These are phyloP conservation scores for Chromoteleia sp. DNA, from an alignment of 2,888 invertebrate genomes.

Conservation along the genomic window DNA sequence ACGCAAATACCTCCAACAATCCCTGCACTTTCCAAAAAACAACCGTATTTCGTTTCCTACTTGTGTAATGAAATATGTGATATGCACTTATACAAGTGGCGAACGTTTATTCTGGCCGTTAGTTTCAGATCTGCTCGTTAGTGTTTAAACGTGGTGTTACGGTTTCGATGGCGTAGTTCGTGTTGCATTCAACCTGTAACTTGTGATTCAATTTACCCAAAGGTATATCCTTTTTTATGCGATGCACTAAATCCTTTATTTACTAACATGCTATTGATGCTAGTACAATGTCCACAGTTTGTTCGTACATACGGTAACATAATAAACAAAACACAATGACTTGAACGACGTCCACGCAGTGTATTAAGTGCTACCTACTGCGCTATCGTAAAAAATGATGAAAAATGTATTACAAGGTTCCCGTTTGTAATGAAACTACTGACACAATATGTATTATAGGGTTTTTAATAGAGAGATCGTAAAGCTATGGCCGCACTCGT, in stretches of 20 bases:
- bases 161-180: conserved; percentile 45
- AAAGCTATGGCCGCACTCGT: conserved; percentile 27
- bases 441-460: conserved; percentile 29
- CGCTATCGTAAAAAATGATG: conserved; percentile 41
- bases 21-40: conserved; percentile 27
- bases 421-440: conserved; percentile 35
- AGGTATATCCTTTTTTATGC: conserved; percentile 21
- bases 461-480: conserved; percentile 43
- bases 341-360: conserved; percentile 10
- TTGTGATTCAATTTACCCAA: conserved; percentile 30
- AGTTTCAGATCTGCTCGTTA: conserved; percentile 49
- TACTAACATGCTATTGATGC: conserved; percentile 38
- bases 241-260: conserved; percentile 39
- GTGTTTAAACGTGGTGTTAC: conserved; percentile 36
- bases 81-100: conserved; percentile 30
- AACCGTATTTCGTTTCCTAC: conserved; percentile 15
- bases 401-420: conserved; percentile 39
- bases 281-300: conserved; percentile 22
- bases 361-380: conserved; percentile 23
- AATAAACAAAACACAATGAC: conserved; percentile 44
- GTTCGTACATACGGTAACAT: conserved; percentile 34
- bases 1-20: conserved; percentile 23
- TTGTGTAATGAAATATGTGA: conserved; percentile 42
- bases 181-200: conserved; percentile 41
- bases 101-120: conserved; percentile 32